phyloP scores from a whole-genome alignment of 92 coral and sea anemone genomes.

The Porites divaricata region DNA sequence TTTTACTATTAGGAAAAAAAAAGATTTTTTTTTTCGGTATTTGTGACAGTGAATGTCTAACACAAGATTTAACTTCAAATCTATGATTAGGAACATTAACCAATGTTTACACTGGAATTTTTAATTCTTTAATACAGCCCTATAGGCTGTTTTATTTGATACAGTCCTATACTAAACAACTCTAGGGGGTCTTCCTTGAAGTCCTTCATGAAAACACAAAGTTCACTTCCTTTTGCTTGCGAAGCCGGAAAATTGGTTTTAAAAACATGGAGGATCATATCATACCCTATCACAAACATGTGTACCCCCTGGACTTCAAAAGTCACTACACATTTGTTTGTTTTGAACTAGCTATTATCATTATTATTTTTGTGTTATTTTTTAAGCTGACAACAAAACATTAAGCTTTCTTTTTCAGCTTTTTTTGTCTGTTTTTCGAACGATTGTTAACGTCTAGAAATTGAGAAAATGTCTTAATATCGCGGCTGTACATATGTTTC shows the following conservation, averaged over 20 bases:
- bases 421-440: neutral
- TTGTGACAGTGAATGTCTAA: constrained; percentile 9
- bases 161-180: neutral
- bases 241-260: constrained; percentile 40
- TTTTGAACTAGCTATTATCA: neutral
- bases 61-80: neutral
- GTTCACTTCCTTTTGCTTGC: constrained; percentile 21
- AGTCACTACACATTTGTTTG: neutral
- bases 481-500: neutral
- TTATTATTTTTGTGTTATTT: neutral
- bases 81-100: neutral
- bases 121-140: neutral
- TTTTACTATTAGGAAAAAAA: constrained; percentile 6
- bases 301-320: neutral
- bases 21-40: neutral
- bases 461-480: too few relatives aligned
- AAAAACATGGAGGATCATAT: constrained; percentile 14
- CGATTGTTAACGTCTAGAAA: too few relatives aligned
- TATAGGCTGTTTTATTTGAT: constrained; percentile 1
- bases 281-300: neutral
- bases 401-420: neutral
- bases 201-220: neutral
- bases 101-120: neutral
- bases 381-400: neutral
- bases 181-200: constrained; percentile 26